A percentile compares a stretch with the other conserved stretches of the same genome.
These are phyloP conservation scores for Cassiopea andromeda DNA, from an alignment of 30 jellyfish, hydroid and myxozoan genomes.

Conservation along the genomic window DNA sequence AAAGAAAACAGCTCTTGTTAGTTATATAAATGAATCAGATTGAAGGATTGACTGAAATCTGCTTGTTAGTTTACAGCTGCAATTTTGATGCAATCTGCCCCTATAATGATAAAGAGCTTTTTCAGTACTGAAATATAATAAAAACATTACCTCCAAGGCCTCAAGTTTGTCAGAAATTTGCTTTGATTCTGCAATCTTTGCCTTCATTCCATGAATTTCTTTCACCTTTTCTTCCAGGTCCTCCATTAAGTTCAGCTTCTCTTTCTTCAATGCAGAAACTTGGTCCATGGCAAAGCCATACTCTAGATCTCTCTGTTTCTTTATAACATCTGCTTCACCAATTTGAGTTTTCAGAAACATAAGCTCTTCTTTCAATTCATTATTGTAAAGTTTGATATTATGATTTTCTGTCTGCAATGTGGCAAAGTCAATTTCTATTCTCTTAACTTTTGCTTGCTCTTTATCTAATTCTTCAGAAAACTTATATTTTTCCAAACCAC, in stretches of 20 bases:
- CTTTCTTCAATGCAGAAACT: slow-evolving; percentile 25
- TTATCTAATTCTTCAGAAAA: not conserved
- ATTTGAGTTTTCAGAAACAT: not conserved
- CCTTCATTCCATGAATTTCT: slow-evolving; percentile 28
- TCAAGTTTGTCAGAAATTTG: not conserved
- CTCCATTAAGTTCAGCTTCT: slow-evolving; percentile 6
- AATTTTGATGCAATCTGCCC: too few relatives aligned
- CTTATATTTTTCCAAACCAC: not conserved
- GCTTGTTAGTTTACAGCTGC: too few relatives aligned
- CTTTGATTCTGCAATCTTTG: not conserved
- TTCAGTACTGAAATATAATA: not conserved
- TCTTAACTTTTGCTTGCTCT: not conserved
- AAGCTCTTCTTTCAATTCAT: slow-evolving; percentile 11
- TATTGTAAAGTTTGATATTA: not conserved
- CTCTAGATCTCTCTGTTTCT: slow-evolving; percentile 32
- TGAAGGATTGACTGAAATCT: too few relatives aligned
- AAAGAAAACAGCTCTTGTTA: too few relatives aligned
- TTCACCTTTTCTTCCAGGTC: slow-evolving; percentile 17
- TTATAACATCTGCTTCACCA: slow-evolving; percentile 6
- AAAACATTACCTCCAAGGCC: not conserved
- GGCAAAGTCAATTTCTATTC: slow-evolving; percentile 2
- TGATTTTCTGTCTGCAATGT: not conserved
- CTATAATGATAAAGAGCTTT: not conserved
- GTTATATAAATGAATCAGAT: too few relatives aligned
- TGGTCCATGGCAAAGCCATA: slow-evolving; percentile 14